Percentiles rank a stretch among this genome's conserved stretches.
These are phyloP conservation scores for Calidris pygmaea DNA, from an alignment of 2,113 vertebrate genomes.

Conservation along the genomic window DNA sequence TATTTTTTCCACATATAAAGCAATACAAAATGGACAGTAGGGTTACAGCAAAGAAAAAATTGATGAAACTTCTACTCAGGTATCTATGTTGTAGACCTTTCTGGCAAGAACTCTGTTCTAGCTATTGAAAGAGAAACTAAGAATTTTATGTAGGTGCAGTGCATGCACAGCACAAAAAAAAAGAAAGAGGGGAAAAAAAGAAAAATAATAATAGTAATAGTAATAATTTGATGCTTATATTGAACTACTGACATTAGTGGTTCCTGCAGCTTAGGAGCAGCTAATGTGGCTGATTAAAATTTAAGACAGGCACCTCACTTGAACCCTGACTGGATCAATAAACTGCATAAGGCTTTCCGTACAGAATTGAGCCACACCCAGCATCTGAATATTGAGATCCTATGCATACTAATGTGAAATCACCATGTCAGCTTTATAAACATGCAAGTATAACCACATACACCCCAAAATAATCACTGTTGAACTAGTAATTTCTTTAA, in stretches of 20 bases:
- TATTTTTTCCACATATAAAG: neutral
- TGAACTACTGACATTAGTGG: neutral
- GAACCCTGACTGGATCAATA: neutral
- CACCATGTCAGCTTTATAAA: neutral
- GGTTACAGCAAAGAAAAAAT: neutral
- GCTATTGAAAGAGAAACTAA: neutral
- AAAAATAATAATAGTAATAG: neutral
- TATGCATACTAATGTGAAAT: neutral
- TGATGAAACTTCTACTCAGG: neutral
- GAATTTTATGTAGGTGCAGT: neutral
- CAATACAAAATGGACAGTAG: neutral
- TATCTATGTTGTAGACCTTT: neutral
- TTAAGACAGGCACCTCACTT: neutral
- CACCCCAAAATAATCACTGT: neutral
- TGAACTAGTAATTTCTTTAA: neutral
- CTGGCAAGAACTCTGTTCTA: neutral
- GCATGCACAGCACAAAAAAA: neutral
- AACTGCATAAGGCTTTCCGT: neutral
- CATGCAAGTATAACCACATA: neutral
- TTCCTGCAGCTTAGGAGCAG: neutral
- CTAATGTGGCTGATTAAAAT: neutral
- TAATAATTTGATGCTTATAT: neutral
- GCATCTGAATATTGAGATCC: neutral
- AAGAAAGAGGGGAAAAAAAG: too few species aligned
- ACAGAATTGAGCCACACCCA: neutral